phyloP scores from a whole-genome alignment of 2,113 vertebrate species.

The Proteles cristata region DNA sequence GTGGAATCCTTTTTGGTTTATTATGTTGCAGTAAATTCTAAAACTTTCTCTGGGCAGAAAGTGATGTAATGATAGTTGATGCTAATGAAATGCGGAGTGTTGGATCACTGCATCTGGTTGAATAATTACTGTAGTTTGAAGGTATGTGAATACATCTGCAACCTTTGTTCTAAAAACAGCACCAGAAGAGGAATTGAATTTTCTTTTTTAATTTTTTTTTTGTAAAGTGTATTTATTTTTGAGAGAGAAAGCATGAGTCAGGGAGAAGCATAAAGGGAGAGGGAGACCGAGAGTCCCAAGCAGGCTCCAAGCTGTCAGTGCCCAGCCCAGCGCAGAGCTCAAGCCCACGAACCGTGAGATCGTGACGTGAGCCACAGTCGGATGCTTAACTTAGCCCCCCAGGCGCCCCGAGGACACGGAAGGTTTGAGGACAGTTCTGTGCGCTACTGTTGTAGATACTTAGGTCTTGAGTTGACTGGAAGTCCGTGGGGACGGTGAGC shows the following conservation, averaged over 20 bases:
- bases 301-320: no score
- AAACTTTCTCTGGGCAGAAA: slow-evolving; percentile 73
- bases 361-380: no score
- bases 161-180: neutral
- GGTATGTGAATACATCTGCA: neutral
- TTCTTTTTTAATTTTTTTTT: no score
- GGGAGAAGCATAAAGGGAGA: no score
- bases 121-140: neutral
- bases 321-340: no score
- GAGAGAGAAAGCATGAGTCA: no score
- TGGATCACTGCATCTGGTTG: slow-evolving; percentile 46
- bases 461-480: no score
- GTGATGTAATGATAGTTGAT: slow-evolving; percentile 54
- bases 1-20: slow-evolving; percentile 55
- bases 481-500: neutral
- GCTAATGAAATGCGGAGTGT: slow-evolving; percentile 25
- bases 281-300: no score
- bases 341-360: no score
- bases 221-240: no score
- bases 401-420: rapidly evolving
- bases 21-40: slow-evolving; percentile 76
- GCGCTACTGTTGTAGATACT: neutral
- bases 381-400: no score
- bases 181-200: no score
- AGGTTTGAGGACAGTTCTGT: rapidly evolving